These are phyloP conservation scores for Platypus cylindrus DNA, from an alignment of 2,888 invertebrate species.

Conservation along the genomic window DNA sequence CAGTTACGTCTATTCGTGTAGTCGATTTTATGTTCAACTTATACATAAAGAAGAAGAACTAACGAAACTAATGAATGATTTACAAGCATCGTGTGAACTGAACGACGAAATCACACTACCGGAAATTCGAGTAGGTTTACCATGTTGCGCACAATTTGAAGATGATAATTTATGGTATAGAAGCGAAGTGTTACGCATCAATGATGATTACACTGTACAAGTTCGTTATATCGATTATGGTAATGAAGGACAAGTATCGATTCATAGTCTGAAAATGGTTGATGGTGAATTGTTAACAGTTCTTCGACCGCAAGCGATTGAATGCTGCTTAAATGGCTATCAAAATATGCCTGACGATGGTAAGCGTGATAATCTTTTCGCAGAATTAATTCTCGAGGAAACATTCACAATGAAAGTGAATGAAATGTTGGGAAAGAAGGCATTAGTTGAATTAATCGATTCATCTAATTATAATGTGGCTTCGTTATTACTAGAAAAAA, in stretches of 20 bases:
- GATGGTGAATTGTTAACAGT: conserved; percentile 43
- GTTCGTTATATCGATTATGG: conserved; percentile 93
- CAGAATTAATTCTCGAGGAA: conserved; percentile 56
- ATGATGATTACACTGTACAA: conserved; percentile 29
- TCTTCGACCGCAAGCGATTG: conserved; percentile 61
- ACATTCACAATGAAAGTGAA: conserved; percentile 45
- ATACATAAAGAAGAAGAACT: conserved; percentile 39
- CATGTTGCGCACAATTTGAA: conserved; percentile 70
- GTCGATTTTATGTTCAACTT: conserved; percentile 57
- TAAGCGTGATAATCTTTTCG: conserved; percentile 48
- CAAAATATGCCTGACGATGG: conserved; percentile 42
- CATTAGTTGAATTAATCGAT: conserved; percentile 51
- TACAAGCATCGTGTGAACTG: conserved; percentile 45
- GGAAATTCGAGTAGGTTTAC: conserved; percentile 43
- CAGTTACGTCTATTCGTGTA: conserved; percentile 55
- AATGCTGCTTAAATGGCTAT: conserved; percentile 60
- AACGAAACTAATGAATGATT: conserved; percentile 52
- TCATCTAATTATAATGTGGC: conserved; percentile 33
- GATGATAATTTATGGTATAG: conserved; percentile 83
- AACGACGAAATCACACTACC: conserved; percentile 22
- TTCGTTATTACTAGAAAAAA: conserved; percentile 30
- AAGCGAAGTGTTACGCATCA: conserved; percentile 52
- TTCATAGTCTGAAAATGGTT: conserved; percentile 48
- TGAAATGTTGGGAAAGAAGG: conserved; percentile 40
- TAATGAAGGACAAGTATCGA: conserved; percentile 68